Evolutionary conservation across 2,113 vertebrate species (phyloP).

Genomic region (Turnix velox): DNA sequence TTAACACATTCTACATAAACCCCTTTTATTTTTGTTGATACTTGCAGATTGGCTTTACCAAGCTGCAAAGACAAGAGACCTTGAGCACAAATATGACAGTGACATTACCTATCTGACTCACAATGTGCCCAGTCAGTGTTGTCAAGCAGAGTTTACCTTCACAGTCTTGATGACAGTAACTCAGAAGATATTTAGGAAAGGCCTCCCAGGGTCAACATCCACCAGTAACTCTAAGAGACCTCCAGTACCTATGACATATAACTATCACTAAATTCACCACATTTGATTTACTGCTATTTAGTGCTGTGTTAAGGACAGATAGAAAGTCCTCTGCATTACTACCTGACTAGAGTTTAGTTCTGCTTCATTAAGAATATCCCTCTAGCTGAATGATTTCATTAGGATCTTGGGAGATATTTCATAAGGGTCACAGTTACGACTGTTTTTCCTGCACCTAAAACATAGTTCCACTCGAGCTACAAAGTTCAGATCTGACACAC

Average conservation of each 20-base stretch:
- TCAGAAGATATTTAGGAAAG: not conserved
- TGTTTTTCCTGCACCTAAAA: not conserved
- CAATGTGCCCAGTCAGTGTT: not conserved
- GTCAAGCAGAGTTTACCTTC: not conserved
- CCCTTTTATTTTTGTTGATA: not conserved
- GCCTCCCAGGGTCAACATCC: fast-evolving
- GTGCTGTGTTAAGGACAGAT: fast-evolving
- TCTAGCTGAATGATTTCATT: not conserved
- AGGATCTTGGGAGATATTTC: not conserved
- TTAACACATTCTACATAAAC: not conserved
- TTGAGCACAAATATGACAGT: not conserved
- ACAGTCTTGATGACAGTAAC: not conserved
- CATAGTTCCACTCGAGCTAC: not conserved
- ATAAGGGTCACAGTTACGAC: not conserved
- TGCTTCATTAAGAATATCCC: not conserved
- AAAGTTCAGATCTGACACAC: not conserved
- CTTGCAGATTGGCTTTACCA: not conserved
- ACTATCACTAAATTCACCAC: not conserved
- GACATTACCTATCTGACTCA: not conserved
- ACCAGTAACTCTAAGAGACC: not conserved
- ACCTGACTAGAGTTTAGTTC: not conserved
- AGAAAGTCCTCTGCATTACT: not conserved
- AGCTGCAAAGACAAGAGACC: not conserved
- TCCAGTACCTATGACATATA: not conserved
- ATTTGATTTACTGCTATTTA: not conserved